These are phyloP conservation scores for Pluvialis apricaria DNA, from an alignment of 2,113 vertebrate genomes.

Conservation along the genomic window DNA sequence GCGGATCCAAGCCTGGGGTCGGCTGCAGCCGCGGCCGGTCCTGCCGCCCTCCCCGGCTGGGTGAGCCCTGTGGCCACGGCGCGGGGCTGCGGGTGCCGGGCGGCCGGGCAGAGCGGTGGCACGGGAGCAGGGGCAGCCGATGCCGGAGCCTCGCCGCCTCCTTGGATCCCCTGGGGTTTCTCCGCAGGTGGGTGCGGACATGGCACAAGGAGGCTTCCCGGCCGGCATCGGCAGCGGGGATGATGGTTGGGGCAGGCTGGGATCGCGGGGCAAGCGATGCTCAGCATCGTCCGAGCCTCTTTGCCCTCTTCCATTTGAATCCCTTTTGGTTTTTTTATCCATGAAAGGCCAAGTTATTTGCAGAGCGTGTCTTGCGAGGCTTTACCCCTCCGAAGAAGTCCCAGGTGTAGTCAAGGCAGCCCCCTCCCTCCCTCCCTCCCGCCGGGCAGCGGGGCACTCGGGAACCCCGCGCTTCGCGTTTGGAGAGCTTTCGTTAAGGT, in stretches of 20 bases:
- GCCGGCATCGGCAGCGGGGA: not conserved
- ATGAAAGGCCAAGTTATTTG: not conserved
- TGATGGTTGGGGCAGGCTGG: not conserved
- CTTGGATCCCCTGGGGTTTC: not conserved
- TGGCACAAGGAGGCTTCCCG: not conserved
- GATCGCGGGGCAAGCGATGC: not conserved
- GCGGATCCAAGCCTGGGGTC: not conserved
- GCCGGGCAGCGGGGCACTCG: fast-evolving
- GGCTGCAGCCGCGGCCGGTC: not conserved
- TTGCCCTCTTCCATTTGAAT: not conserved
- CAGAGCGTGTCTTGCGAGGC: not conserved
- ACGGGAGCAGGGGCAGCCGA: not conserved
- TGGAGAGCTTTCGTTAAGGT: not conserved
- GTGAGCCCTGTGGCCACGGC: fast-evolving
- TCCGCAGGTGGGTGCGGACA: not conserved
- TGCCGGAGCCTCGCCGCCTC: not conserved
- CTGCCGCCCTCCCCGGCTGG: fast-evolving
- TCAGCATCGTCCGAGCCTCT: not conserved
- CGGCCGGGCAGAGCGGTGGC: not conserved
- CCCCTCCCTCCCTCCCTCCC: not conserved
- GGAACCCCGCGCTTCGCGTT: not conserved
- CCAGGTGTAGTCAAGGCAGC: not conserved
- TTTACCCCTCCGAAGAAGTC: not conserved
- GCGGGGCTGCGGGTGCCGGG: not conserved
- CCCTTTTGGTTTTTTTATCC: not conserved